Conservation (phyloP, 2,888 invertebrate species). For the Mystacides longicornis region DNA sequence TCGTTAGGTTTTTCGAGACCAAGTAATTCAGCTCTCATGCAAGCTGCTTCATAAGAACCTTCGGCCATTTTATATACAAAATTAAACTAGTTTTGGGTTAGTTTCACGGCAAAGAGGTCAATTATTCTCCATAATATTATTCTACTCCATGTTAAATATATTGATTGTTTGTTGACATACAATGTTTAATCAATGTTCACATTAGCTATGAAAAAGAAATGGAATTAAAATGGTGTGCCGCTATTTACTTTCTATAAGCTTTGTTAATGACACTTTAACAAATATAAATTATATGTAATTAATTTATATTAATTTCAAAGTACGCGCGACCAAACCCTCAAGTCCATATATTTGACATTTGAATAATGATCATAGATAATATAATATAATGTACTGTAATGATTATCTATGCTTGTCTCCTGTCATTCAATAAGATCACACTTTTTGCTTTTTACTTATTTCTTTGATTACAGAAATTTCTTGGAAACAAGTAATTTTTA, state of each 20-base stretch:
- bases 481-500: too few relatives aligned
- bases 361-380: too few relatives aligned
- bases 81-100: neutral
- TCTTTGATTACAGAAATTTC: too few relatives aligned
- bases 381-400: too few relatives aligned
- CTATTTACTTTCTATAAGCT: too few relatives aligned
- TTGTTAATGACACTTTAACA: too few relatives aligned
- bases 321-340: neutral
- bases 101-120: neutral
- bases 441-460: too few relatives aligned
- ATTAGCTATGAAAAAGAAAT: too few relatives aligned
- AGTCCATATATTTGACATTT: too few relatives aligned
- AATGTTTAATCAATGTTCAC: neutral
- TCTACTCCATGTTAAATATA: neutral
- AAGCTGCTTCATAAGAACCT: constrained; percentile 67
- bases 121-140: neutral
- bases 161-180: neutral
- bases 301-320: neutral
- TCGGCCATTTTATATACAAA: constrained; percentile 43
- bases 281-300: neutral
- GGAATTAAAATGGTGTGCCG: too few relatives aligned
- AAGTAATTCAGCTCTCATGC: constrained; percentile 70
- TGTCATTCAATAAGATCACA: too few relatives aligned
- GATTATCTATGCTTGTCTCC: too few relatives aligned
- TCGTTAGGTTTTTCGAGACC: constrained; percentile 62